These are phyloP conservation scores for Paguma larvata DNA, from an alignment of 2,797 vertebrate species.

Conservation along the genomic window DNA sequence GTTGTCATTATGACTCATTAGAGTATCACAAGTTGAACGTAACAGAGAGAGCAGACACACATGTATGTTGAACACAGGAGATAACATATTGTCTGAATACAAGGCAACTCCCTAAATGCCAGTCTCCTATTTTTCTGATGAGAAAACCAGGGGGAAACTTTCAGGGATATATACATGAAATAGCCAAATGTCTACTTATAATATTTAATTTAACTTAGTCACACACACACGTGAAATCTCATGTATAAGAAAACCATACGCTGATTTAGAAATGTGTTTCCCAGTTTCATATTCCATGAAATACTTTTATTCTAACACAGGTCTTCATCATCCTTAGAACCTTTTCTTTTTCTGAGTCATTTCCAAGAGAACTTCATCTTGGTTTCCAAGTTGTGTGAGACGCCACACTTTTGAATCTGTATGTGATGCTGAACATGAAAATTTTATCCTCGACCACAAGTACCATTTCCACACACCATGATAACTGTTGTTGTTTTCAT, in stretches of 20 bases:
- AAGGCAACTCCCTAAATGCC: neutral
- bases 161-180: neutral
- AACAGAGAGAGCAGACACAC: neutral
- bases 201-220: neutral
- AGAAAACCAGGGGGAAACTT: neutral
- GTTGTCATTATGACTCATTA: neutral
- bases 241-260: neutral
- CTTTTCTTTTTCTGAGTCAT: neutral
- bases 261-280: neutral
- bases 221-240: neutral
- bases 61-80: neutral
- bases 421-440: neutral
- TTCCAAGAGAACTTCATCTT: neutral
- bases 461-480: neutral
- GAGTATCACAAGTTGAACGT: neutral
- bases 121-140: neutral
- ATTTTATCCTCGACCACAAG: neutral
- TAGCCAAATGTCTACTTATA: neutral
- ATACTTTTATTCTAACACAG: conserved; percentile 11
- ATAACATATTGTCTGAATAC: neutral
- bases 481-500: neutral
- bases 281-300: conserved; percentile 27
- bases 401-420: neutral
- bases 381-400: neutral
- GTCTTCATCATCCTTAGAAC: neutral